A percentile compares a stretch with the other conserved stretches of the same genome.
Evolutionary conservation across 2,797 vertebrate genomes (phyloP).

Genomic region (Sebastes nivosus): DNA sequence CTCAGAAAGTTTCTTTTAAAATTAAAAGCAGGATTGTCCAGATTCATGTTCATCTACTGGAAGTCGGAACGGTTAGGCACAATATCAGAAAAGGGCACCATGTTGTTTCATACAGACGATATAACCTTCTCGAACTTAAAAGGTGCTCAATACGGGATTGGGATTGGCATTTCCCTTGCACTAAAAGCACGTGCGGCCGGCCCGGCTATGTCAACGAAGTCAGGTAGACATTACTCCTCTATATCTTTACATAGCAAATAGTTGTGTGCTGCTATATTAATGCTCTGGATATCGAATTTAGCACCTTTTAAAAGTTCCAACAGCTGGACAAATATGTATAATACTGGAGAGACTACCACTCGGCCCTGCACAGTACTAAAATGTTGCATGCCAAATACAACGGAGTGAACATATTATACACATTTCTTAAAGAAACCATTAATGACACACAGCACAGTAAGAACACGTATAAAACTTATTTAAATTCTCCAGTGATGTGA

Average conservation of each 20-base stretch:
- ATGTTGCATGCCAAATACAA: neutral
- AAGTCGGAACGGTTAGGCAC: conserved; percentile 5
- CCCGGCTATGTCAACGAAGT: too few relatives aligned
- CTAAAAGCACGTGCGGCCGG: too few relatives aligned
- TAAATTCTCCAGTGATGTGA: conserved; percentile 44
- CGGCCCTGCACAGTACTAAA: neutral
- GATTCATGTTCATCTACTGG: neutral
- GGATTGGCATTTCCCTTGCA: too few relatives aligned
- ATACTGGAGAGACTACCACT: conserved; percentile 11
- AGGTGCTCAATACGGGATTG: too few relatives aligned
- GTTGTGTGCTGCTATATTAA: too few relatives aligned
- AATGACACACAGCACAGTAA: conserved; percentile 1
- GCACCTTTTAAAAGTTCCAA: neutral
- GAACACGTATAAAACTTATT: conserved; percentile 8
- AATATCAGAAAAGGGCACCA: conserved; percentile 58
- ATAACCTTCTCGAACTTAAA: neutral
- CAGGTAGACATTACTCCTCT: too few relatives aligned
- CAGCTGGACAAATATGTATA: neutral
- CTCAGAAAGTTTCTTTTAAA: neutral
- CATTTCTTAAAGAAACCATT: neutral
- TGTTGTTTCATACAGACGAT: conserved; percentile 8
- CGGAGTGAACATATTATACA: neutral
- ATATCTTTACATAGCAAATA: too few relatives aligned
- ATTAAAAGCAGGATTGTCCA: conserved; percentile 5
- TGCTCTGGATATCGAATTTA: too few relatives aligned